Evolutionary conservation across 2,113 vertebrate species (phyloP).

Genomic region (Silurus asotus): DNA sequence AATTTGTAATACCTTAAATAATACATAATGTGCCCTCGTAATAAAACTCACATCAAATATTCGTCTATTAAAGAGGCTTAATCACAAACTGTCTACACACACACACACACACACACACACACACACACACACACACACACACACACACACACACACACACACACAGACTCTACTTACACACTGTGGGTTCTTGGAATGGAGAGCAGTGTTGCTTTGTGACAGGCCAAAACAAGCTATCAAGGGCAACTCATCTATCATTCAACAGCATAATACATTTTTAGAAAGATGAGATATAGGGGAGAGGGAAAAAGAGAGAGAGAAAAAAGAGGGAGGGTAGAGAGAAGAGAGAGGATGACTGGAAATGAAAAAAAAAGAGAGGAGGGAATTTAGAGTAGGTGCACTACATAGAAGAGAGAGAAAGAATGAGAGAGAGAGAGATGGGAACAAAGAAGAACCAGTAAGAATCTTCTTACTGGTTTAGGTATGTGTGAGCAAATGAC

Average conservation of each 20-base stretch:
- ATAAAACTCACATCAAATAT: not conserved
- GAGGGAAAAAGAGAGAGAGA: slow-evolving; percentile 41
- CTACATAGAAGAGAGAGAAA: slow-evolving; percentile 54
- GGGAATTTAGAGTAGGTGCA: slow-evolving; percentile 41
- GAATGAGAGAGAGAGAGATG: slow-evolving; percentile 48
- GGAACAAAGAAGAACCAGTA: not conserved
- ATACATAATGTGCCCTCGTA: not conserved
- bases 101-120: slow-evolving; percentile 2
- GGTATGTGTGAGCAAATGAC: slow-evolving; percentile 35
- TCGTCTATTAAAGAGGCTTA: not conserved
- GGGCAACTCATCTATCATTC: slow-evolving; percentile 68
- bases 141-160: slow-evolving; percentile 13
- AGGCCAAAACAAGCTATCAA: slow-evolving; percentile 60
- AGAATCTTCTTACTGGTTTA: not conserved
- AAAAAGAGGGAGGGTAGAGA: slow-evolving; percentile 41
- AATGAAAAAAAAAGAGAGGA: slow-evolving; percentile 39
- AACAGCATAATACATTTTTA: slow-evolving; percentile 61
- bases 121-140: slow-evolving; percentile 16
- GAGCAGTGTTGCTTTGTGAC: slow-evolving; percentile 47
- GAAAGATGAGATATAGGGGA: slow-evolving; percentile 43
- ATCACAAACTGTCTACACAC: slow-evolving; percentile 8
- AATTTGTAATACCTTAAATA: not conserved
- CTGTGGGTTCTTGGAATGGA: slow-evolving; percentile 42
- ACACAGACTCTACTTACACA: slow-evolving; percentile 39
- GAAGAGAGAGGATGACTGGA: slow-evolving; percentile 34